Conservation (phyloP, 2,113 vertebrate genomes). For the Chloropsis hardwickii region DNA sequence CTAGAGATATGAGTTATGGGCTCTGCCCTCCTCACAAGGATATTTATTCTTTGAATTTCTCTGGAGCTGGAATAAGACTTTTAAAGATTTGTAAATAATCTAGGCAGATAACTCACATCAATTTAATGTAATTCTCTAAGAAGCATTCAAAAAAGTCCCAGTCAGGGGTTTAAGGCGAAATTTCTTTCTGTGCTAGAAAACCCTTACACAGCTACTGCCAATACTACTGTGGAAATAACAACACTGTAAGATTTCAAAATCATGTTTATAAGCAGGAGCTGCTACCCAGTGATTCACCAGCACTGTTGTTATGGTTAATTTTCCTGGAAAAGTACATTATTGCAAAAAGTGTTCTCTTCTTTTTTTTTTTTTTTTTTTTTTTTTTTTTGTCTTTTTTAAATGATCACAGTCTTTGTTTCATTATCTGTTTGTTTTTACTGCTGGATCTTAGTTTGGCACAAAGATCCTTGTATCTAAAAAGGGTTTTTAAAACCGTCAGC, state of each 20-base stretch:
- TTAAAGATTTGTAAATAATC: background rate
- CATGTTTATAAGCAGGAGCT: conserved; percentile 17
- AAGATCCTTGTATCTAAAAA: background rate
- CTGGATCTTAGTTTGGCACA: conserved; percentile 13
- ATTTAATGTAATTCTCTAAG: background rate
- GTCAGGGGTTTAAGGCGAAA: background rate
- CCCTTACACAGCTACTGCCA: background rate
- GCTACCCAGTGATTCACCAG: conserved; percentile 49
- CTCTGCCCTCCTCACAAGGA: background rate
- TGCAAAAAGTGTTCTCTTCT: background rate
- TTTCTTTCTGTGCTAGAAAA: background rate
- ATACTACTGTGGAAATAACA: background rate
- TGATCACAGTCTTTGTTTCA: conserved; percentile 35
- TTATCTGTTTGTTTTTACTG: conserved; percentile 58
- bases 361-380: background rate
- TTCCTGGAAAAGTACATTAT: conserved; percentile 58
- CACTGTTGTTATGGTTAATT: conserved; percentile 29
- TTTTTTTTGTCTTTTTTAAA: background rate
- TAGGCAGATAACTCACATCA: background rate
- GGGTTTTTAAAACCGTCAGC: conserved; percentile 23
- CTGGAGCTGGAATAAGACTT: background rate
- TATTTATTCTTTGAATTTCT: background rate
- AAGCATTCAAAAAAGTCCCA: background rate
- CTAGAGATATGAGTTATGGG: background rate
- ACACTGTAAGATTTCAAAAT: conserved; percentile 1